These are phyloP conservation scores for Stegostoma tigrinum DNA, from an alignment of 2,113 vertebrate species.

Conservation along the genomic window DNA sequence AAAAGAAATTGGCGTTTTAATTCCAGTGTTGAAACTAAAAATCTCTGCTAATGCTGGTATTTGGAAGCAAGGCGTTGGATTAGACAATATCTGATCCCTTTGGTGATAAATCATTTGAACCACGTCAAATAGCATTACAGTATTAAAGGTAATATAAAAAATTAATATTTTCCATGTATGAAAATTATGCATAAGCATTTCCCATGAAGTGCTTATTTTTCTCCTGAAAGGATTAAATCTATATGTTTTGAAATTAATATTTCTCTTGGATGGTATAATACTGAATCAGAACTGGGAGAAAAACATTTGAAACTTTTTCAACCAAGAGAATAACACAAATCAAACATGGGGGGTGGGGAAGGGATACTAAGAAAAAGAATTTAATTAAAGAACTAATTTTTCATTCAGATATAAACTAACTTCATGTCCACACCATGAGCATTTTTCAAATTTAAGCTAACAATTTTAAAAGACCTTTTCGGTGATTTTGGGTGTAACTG, in stretches of 20 bases:
- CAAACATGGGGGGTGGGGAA: not conserved
- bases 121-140: not conserved
- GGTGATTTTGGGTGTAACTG: not conserved
- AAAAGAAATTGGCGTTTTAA: not conserved
- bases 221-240: not conserved
- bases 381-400: not conserved
- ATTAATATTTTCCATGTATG: not conserved
- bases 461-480: not conserved
- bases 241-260: not conserved
- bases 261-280: not conserved
- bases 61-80: not conserved
- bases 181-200: not conserved
- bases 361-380: not conserved
- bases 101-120: not conserved
- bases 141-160: not conserved
- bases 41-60: not conserved
- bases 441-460: not conserved
- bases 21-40: not conserved
- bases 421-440: not conserved
- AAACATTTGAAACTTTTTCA: not conserved
- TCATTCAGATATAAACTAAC: not conserved
- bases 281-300: not conserved
- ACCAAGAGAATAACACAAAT: not conserved
- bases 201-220: not conserved
- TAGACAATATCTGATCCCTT: not conserved